Evolutionary conservation across 92 coral and sea anemone genomes (phyloP).

Genomic region (Nematostella vectensis): DNA sequence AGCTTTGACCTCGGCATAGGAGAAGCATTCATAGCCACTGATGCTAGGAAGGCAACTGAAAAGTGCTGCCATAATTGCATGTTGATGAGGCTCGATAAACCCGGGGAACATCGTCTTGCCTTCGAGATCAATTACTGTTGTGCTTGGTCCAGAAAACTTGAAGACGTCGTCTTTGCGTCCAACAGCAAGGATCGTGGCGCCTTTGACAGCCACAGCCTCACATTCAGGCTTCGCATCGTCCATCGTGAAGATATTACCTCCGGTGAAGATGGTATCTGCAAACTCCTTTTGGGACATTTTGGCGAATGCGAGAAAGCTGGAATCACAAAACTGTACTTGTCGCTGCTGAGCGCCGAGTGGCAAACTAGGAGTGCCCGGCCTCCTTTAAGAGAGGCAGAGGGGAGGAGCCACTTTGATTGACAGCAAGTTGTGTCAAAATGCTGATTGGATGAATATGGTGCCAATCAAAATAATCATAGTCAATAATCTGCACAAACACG

Average conservation of each 20-base stretch:
- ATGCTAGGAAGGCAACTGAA: not conserved
- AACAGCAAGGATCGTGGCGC: constrained; percentile 19
- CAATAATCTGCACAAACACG: too few relatives aligned
- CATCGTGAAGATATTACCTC: constrained; percentile 53
- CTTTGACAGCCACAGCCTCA: constrained; percentile 50
- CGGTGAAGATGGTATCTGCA: constrained; percentile 37
- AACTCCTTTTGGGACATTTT: not conserved
- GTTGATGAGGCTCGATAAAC: constrained; percentile 50
- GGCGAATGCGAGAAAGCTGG: too few relatives aligned
- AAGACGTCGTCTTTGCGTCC: constrained; percentile 27
- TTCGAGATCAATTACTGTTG: constrained; percentile 19
- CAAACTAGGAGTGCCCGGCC: too few relatives aligned
- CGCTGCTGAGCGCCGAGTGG: too few relatives aligned
- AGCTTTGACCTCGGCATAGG: constrained; percentile 28
- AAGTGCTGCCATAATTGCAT: constrained; percentile 10
- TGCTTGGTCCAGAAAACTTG: constrained; percentile 6
- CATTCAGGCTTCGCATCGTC: constrained; percentile 28
- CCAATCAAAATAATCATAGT: too few relatives aligned
- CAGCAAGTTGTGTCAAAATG: too few relatives aligned
- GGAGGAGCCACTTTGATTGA: too few relatives aligned
- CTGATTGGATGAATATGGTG: too few relatives aligned
- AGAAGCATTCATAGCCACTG: constrained; percentile 12
- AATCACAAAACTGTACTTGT: too few relatives aligned
- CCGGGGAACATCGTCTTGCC: constrained; percentile 48
- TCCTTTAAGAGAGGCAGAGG: too few relatives aligned